phyloP scores from a whole-genome alignment of 2,888 invertebrate genomes.

The Lydus trimaculatus region DNA sequence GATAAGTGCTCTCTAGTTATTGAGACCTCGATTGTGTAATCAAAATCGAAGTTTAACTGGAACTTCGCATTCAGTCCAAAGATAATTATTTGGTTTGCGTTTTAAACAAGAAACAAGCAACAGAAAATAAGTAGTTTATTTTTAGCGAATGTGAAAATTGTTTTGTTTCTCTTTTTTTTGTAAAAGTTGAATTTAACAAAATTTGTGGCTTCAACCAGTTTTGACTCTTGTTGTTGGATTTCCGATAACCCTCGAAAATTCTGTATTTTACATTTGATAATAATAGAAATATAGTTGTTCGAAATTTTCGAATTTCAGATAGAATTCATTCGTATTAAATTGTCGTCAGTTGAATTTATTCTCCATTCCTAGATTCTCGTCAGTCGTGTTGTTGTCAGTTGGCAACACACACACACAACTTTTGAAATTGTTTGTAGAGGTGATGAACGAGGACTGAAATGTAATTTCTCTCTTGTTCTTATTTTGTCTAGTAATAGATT shows the following conservation, averaged over 20 bases:
- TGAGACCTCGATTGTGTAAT: constrained; percentile 6
- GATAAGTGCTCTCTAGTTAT: not conserved
- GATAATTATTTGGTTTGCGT: constrained; percentile 1
- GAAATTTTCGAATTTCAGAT: not conserved
- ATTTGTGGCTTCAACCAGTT: not conserved
- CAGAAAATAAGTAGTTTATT: not conserved
- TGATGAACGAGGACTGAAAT: not conserved
- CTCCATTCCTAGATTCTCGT: not conserved
- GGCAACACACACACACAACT: not conserved
- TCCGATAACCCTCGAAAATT: not conserved
- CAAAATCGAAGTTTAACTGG: constrained; percentile 4
- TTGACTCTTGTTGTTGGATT: not conserved
- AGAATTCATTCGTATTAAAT: not conserved
- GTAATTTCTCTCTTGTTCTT: not conserved
- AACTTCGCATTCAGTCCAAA: not conserved
- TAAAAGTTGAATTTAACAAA: not conserved
- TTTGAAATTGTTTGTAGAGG: constrained; percentile 4
- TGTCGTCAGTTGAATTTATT: constrained; percentile 5
- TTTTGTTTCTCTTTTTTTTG: not conserved
- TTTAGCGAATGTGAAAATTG: not conserved
- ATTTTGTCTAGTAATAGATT: not conserved
- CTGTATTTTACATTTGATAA: not conserved
- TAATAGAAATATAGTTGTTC: not conserved
- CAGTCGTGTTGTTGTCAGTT: constrained; percentile 2
- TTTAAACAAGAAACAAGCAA: not conserved